phyloP scores from a whole-genome alignment of 2,797 vertebrate genomes.

The Echiichthys vipera region DNA sequence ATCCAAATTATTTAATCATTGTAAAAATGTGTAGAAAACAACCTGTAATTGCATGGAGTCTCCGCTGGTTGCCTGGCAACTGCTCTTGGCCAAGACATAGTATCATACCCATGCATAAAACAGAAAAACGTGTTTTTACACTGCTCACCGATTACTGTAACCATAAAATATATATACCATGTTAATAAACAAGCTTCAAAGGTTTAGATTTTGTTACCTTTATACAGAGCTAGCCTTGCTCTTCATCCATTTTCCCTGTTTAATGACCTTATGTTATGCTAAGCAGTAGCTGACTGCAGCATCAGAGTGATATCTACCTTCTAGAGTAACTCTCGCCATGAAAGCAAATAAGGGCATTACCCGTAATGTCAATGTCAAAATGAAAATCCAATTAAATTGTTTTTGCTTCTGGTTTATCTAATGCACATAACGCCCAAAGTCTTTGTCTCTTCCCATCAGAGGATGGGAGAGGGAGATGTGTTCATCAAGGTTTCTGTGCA shows the following conservation, averaged over 20 bases:
- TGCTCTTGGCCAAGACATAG: background rate
- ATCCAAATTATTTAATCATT: background rate
- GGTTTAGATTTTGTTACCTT: background rate
- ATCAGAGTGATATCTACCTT: background rate
- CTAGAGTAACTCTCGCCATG: background rate
- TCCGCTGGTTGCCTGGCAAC: conserved; percentile 9
- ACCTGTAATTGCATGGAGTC: background rate
- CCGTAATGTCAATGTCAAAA: background rate
- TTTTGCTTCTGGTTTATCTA: background rate
- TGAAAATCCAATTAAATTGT: background rate
- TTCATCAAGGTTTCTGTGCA: conserved; percentile 68
- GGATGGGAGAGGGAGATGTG: conserved; percentile 73
- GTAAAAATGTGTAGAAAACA: background rate
- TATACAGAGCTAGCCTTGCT: background rate
- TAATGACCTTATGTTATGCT: background rate
- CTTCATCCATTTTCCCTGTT: background rate
- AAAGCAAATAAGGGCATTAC: background rate
- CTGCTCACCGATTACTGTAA: background rate
- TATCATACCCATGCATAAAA: no score
- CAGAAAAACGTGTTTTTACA: background rate
- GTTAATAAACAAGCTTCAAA: background rate
- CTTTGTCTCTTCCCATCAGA: conserved; percentile 54
- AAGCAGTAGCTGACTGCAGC: background rate
- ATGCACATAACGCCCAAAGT: conserved; percentile 16
- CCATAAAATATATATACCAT: background rate